These are phyloP conservation scores for Flexamia atlantica DNA, from an alignment of 2,888 invertebrate genomes.

Conservation along the genomic window DNA sequence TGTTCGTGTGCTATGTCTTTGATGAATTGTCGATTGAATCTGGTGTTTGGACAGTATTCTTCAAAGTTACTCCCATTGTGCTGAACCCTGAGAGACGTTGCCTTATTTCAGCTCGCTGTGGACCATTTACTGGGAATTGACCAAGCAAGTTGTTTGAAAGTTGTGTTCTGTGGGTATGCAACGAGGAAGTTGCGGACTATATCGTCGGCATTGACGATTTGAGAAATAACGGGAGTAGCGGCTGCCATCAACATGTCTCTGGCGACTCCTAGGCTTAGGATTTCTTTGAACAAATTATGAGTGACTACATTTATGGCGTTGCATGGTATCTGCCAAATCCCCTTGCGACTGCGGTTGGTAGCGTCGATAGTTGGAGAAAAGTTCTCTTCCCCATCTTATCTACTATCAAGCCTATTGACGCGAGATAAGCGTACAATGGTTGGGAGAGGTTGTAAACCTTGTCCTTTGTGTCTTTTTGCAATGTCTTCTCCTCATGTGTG, in stretches of 20 bases:
- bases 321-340: constrained; percentile 71
- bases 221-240: no score
- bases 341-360: constrained; percentile 70
- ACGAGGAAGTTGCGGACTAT: constrained; percentile 71
- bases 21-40: constrained; percentile 68
- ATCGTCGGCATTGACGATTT: constrained; percentile 69
- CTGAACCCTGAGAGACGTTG: constrained; percentile 68
- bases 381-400: constrained; percentile 72
- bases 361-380: constrained; percentile 66
- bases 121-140: constrained; percentile 68
- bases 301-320: constrained; percentile 67
- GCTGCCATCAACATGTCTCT: constrained; percentile 72
- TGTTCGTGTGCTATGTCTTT: no score
- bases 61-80: constrained; percentile 67
- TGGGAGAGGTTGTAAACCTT: constrained; percentile 71
- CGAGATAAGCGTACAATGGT: constrained; percentile 69
- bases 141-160: constrained; percentile 69
- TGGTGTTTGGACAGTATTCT: constrained; percentile 68
- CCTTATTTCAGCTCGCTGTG: constrained; percentile 67
- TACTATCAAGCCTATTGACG: constrained; percentile 69
- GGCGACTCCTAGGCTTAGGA: constrained; percentile 70
- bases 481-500: constrained; percentile 69
- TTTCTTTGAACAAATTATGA: constrained; percentile 71
- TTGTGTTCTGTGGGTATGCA: constrained; percentile 67
- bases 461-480: constrained; percentile 69